Base-by-base conservation (phyloP, 64 coral and sea anemone species). In the Actinia tenebrosa region DNA sequence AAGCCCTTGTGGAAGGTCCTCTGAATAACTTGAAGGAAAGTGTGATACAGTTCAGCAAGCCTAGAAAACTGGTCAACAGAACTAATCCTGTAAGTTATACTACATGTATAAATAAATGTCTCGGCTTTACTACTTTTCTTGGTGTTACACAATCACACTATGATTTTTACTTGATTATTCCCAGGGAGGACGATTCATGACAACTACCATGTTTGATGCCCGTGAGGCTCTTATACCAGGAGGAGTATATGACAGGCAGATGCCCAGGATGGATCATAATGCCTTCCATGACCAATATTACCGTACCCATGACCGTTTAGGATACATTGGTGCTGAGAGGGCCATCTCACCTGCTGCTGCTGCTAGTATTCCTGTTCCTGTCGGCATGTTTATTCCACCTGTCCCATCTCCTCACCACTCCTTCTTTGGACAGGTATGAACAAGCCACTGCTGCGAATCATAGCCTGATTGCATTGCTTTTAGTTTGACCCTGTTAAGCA, bases 11-110 rank as follows among this genome's bases (percentile, higher is more conserved):
- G 45, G 97, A 99, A 89, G 97, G 97, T 99, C 97, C 97, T 14
- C 53, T 99, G 75, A 99, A 99, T 83, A 99, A 99, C 83, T 80
- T 99, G 63, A 99, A 99, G 77, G 97, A 99, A 86, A 99, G 97
- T 66, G 95, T 99, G 93, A 99, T 99, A 42, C 97, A 99, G 63
- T 99, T 99, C 42, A 99, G 97, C 79, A 99, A 99, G 59, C 97
- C 97, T 84, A 85, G 93, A 18, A 99, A 99, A 83, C 93, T 99
- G 58, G 97, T 99, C 77, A 99, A 99, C 86, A 92, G 92, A 19
- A 99, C 93, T n/a, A 99, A 99, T 54, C 97, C 97, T 26, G 97
- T 99, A 88, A 90, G 92, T 78, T 7, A 71, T 22, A 22, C 4
- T 50, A 50, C 47, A 50, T 50, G 47, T 37, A 37, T 37, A 37